Conservation (phyloP, 2,888 invertebrate genomes). For the Proisotoma minuta region DNA sequence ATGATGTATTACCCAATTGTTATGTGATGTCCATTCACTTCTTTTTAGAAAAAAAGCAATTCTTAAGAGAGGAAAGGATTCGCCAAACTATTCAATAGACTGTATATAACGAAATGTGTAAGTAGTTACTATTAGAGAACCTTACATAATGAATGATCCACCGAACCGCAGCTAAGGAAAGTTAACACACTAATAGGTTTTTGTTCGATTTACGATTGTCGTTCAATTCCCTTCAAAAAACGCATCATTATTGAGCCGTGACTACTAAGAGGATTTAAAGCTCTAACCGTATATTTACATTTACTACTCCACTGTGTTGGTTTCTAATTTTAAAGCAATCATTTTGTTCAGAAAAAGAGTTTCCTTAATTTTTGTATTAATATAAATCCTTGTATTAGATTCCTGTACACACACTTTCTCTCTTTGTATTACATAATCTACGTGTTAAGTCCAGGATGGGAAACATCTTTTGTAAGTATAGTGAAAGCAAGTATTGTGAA, state of each 20-base stretch:
- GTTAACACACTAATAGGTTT: neutral
- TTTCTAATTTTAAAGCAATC: no score
- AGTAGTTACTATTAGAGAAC: neutral
- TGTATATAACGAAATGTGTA: neutral
- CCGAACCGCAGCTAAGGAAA: neutral
- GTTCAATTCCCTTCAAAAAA: neutral
- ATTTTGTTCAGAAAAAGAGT: neutral
- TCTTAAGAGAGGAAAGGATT: neutral
- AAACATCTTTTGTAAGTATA: neutral
- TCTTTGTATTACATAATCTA: no score
- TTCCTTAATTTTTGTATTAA: conserved; percentile 3
- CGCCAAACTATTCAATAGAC: conserved; percentile 3
- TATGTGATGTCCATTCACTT: neutral
- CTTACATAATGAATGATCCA: neutral
- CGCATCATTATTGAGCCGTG: neutral
- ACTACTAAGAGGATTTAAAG: neutral
- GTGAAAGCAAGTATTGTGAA: neutral
- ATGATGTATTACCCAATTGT: neutral
- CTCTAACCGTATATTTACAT: no score
- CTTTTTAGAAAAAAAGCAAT: neutral
- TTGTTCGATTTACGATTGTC: neutral
- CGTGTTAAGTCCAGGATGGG: no score
- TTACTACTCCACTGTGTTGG: neutral
- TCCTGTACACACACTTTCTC: no score
- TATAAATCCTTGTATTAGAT: no score